These are phyloP conservation scores for Cavia aperea DNA, from an alignment of 2,113 vertebrate species.

Conservation along the genomic window DNA sequence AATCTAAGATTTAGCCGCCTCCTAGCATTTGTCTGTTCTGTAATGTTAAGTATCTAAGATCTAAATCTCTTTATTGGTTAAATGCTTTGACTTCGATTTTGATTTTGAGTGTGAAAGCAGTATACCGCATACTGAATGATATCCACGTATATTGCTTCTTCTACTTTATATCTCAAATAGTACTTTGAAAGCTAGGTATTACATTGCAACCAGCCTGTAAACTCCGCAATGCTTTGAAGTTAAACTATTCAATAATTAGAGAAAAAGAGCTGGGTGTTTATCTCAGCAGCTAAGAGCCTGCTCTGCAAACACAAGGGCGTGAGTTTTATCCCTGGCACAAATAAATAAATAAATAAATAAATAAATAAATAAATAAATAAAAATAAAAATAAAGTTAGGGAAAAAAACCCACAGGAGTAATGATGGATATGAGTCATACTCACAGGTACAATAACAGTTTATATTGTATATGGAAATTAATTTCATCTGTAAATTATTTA, in stretches of 20 bases:
- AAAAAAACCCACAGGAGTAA: not conserved
- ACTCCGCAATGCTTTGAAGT: not conserved
- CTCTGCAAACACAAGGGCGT: no score
- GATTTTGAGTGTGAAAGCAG: no score
- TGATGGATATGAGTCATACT: not conserved
- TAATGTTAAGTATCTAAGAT: not conserved
- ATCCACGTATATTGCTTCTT: not conserved
- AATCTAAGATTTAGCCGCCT: not conserved
- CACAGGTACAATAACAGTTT: not conserved
- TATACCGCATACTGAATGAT: not conserved
- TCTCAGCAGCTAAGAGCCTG: no score
- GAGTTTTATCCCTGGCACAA: no score
- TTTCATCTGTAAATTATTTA: not conserved
- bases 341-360: no score
- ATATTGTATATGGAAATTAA: not conserved
- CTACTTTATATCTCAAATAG: not conserved
- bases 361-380: no score
- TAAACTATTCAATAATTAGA: not conserved
- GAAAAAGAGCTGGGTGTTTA: not conserved
- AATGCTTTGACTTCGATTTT: not conserved
- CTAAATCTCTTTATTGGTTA: not conserved
- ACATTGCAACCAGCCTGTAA: not conserved
- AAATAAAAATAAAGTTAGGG: no score
- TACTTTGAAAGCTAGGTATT: not conserved
- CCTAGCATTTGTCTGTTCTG: not conserved